Base-by-base conservation (phyloP, 2,797 vertebrate species). In the Pseudomugil gertrudae region DNA sequence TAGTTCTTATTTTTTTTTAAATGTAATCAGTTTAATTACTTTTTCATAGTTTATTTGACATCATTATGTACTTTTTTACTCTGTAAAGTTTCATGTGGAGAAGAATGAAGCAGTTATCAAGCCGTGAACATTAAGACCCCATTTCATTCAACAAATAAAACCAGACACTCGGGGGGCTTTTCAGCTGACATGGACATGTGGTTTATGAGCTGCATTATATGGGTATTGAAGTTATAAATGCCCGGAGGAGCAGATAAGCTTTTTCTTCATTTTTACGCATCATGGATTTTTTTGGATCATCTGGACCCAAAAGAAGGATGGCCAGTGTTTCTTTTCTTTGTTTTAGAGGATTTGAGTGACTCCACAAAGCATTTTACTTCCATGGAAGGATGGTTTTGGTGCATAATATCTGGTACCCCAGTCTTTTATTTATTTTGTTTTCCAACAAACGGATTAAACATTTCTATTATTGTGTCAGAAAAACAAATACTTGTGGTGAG, bases 121-220 rank as follows among this genome's bases (percentile, higher is more conserved):
- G 47, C 24, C 47, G n/a, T 10, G 21, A 48, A 21, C 11, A 21
- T 48, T 23, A 48, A 48, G 10, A 19, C 45, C 5, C 45, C n/a
- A 48, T 48, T 48, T 48, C 45, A 23, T 2, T 48, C 21, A 21
- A 48, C 3, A 48, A 52, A 15, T 53, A 27, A 43, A 65, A 63
- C 72, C 58, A 74, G 78, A 81, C 58, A 50, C 56, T 52, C 51
- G 54, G 36, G n/a, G 29, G 65, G 62, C 9, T 0, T 66, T 76
- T 63, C 57, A 57, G 71, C 43, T 52, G 48, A 64, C 14, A 8
- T 32, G 68, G 66, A 66, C 74, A 23, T 57, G 58, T 63, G 72
- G 58, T 72, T 80, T 75, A 78, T 75, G 74, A 84, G 64, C 61
- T 74, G 70, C 69, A 66, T 73, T 65, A 73, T 71, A 26, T 52